A percentile compares a stretch with the other conserved stretches of the same genome.
Conservation (phyloP, 2,113 vertebrate genomes). For the Orthonyx spaldingii region DNA sequence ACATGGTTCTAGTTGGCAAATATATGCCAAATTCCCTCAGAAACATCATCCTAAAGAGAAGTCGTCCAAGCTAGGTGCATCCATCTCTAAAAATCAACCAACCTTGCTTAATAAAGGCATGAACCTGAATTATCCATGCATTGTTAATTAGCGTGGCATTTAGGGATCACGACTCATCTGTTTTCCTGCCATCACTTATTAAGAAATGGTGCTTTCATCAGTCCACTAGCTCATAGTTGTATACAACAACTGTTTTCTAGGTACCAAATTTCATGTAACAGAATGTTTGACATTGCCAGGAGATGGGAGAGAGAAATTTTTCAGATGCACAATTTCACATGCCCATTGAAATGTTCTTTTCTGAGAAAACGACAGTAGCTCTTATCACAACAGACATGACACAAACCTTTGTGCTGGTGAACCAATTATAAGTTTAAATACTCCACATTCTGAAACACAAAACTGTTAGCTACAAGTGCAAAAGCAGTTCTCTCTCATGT, state of each 20-base stretch:
- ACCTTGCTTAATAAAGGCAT: not conserved
- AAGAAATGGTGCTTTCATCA: not conserved
- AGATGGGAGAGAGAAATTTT: not conserved
- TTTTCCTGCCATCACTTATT: not conserved
- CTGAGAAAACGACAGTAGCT: conserved; percentile 32
- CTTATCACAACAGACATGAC: conserved; percentile 32
- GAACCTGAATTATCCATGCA: not conserved
- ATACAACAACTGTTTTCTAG: not conserved
- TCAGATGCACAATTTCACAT: not conserved
- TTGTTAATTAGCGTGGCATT: not conserved
- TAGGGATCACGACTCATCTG: not conserved
- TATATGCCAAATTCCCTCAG: not conserved
- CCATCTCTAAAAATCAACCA: not conserved
- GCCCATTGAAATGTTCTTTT: conserved; percentile 39
- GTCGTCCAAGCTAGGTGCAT: not conserved
- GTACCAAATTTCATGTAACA: not conserved
- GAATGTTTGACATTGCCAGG: not conserved
- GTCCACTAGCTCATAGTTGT: not conserved
- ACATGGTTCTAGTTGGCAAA: not conserved
- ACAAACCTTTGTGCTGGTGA: conserved; percentile 5
- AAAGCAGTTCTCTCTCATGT: conserved; percentile 38
- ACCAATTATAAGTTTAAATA: not conserved
- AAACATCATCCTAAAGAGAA: not conserved
- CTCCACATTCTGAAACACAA: not conserved
- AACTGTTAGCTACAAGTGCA: conserved; percentile 22